phyloP scores from a whole-genome alignment of 2,113 vertebrate genomes.

The Gila orcuttii region DNA sequence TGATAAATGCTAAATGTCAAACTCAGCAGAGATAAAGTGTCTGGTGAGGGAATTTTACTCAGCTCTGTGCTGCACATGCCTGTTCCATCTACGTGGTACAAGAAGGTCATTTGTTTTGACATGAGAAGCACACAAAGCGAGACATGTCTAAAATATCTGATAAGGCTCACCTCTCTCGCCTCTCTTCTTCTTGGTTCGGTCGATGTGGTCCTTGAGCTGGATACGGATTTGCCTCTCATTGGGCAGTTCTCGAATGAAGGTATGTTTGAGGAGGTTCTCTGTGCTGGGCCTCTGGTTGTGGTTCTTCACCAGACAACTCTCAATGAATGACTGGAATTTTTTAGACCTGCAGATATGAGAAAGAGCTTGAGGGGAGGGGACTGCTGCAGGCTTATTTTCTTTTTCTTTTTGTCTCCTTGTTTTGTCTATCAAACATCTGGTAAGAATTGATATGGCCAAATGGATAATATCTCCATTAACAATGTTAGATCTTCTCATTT shows the following conservation, averaged over 20 bases:
- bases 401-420: neutral
- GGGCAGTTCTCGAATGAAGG: constrained; percentile 89
- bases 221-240: constrained; percentile 95
- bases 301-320: constrained; percentile 94
- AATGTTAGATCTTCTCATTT: too few relatives aligned
- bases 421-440: neutral
- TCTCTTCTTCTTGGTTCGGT: constrained; percentile 94
- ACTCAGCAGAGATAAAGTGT: neutral
- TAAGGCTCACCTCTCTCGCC: constrained; percentile 87
- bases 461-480: too few relatives aligned
- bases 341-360: constrained; percentile 83
- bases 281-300: constrained; percentile 89
- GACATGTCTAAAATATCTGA: neutral
- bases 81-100: neutral
- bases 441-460: neutral
- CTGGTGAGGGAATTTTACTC: neutral
- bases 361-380: neutral
- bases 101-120: neutral
- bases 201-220: constrained; percentile 98
- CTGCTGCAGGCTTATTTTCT: neutral
- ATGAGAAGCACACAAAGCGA: neutral
- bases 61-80: neutral
- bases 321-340: constrained; percentile 95
- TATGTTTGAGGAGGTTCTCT: constrained; percentile 91
- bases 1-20: constrained; percentile 21